Percentiles rank a stretch among this genome's conserved stretches.
Evolutionary conservation across 2,888 invertebrate species (phyloP).

Genomic region (Phrixothrix hirtus): DNA sequence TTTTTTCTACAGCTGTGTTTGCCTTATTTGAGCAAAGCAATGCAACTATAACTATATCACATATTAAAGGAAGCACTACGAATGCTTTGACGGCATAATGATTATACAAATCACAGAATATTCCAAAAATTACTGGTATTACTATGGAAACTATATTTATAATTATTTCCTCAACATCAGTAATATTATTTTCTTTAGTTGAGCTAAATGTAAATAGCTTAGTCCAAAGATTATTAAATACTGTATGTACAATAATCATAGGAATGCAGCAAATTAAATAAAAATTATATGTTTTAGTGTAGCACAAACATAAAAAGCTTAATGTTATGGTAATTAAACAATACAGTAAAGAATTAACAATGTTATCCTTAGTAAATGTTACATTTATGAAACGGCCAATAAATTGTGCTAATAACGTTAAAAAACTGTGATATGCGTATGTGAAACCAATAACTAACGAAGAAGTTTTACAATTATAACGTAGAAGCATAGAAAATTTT

Average conservation of each 20-base stretch:
- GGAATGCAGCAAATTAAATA: conserved; percentile 24
- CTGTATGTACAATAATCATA: conserved; percentile 18
- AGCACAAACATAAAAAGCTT: conserved; percentile 19
- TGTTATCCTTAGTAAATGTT: not conserved
- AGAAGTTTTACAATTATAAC: conserved; percentile 6
- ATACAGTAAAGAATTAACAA: conserved; percentile 1
- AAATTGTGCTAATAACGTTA: conserved; percentile 23
- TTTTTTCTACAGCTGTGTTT: no score
- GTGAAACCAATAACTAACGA: conserved; percentile 14
- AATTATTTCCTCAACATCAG: conserved; percentile 8
- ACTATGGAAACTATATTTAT: conserved; percentile 12
- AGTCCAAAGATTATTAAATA: conserved; percentile 15
- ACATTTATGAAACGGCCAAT: conserved; percentile 2
- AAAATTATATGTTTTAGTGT: conserved; percentile 13
- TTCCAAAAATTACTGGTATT: conserved; percentile 18
- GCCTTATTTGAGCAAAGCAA: no score
- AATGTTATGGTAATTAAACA: not conserved
- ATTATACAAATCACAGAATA: conserved; percentile 24
- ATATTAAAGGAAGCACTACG: conserved; percentile 13
- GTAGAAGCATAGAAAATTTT: conserved; percentile 21
- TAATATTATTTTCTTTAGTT: conserved; percentile 9
- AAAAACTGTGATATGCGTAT: conserved; percentile 20
- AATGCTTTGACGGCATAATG: conserved; percentile 16
- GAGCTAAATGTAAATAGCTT: conserved; percentile 5
- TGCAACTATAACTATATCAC: no score